Conservation (phyloP, 1,140 invertebrate species). For the Trichonephila inaurata region DNA sequence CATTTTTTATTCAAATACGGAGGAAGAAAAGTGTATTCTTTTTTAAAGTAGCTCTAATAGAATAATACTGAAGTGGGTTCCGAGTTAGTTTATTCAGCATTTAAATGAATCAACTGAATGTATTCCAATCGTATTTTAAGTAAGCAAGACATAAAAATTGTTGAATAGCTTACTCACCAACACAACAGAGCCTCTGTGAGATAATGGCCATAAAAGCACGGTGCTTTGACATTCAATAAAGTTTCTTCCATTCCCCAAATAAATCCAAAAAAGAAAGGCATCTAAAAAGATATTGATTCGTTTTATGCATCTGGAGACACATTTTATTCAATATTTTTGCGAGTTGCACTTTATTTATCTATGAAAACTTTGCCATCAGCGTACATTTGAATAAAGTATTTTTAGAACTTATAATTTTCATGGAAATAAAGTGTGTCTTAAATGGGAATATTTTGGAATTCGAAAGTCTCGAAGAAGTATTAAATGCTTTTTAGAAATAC, state of each 20-base stretch:
- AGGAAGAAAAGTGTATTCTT: neutral
- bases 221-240: neutral
- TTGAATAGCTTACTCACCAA: neutral
- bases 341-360: neutral
- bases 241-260: neutral
- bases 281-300: neutral
- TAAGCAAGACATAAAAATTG: neutral
- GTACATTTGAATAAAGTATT: no score
- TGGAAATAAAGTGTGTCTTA: no score
- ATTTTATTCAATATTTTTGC: neutral
- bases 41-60: neutral
- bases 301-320: neutral
- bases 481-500: no score
- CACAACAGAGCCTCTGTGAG: neutral
- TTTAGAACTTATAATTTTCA: no score
- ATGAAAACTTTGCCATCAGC: no score
- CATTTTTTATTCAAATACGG: neutral
- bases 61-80: neutral
- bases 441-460: no score
- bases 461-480: no score
- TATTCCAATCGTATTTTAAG: neutral
- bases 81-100: neutral
- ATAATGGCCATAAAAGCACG: neutral
- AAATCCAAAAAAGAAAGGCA: neutral
- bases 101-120: neutral